Conservation (phyloP, 92 coral and sea anemone species). For the Chrysogorgia sp. region DNA sequence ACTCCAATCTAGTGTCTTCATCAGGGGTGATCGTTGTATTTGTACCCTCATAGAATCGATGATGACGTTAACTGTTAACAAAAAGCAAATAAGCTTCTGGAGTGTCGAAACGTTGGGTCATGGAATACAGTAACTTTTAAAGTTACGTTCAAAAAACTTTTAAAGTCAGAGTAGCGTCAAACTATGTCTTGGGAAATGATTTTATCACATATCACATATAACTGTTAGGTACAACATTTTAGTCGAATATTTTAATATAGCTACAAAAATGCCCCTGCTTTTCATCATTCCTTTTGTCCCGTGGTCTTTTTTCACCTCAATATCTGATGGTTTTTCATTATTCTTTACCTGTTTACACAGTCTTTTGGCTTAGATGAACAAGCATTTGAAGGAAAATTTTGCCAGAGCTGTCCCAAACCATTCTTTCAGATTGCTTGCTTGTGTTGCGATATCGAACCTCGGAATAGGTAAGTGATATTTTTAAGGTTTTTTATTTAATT, state of each 20-base stretch:
- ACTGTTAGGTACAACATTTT: neutral
- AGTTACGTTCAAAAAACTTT: too few species aligned
- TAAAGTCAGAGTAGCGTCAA: too few species aligned
- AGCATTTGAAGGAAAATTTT: conserved; percentile 70
- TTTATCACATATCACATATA: neutral
- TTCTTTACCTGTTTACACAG: conserved; percentile 23
- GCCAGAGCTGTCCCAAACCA: conserved; percentile 79
- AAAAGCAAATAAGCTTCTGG: too few species aligned
- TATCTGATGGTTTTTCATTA: neutral
- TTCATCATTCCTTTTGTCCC: neutral
- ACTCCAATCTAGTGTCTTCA: too few species aligned
- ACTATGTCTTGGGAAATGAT: too few species aligned
- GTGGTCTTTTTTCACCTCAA: neutral
- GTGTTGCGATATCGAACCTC: conserved; percentile 81
- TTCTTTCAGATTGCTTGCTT: conserved; percentile 82
- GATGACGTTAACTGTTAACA: too few species aligned
- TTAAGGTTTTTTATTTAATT: neutral
- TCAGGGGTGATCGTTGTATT: too few species aligned
- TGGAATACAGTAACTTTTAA: too few species aligned
- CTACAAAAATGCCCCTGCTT: neutral
- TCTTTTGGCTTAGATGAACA: conserved; percentile 83
- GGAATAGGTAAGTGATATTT: conserved; percentile 69
- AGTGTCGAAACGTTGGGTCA: too few species aligned
- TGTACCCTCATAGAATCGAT: too few species aligned
- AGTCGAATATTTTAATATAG: too few species aligned